Evolutionary conservation across 2,113 vertebrate genomes (phyloP), one percentile per base, ranked within the genome.

Genomic region (Tragelaphus scriptus): DNA sequence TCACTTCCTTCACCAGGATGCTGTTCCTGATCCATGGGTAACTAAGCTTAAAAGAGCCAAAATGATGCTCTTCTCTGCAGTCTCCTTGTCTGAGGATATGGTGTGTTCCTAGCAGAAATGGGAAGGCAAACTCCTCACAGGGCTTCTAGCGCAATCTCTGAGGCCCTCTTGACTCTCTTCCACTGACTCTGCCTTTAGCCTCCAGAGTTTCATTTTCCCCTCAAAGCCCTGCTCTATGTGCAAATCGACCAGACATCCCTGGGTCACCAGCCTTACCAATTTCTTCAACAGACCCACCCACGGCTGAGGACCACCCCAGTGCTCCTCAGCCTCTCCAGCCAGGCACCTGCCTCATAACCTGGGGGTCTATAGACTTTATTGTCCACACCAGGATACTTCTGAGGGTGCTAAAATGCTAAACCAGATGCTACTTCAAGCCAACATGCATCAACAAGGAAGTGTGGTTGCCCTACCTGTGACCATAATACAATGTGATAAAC

Each of bases 361-460:
- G 77, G 61, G 19, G 89, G 51, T 47, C 79, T 91, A 55, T 1
- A 87, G 93, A 85, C 44, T 97, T 98, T 98, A 98, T 63, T 82
- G 95, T 96, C 71, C 88, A 89, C 85, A 91, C 86, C 97, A 98
- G 95, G 94, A 97, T 88, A 95, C 93, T 84, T 93, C n/a, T 6
- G 91, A 97, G 86, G 88, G 94, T 55, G 85, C 90, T 96, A 94
- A 98, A 97, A 96, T 96, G 86, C 85, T 63, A 97, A 97, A 97
- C 96, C 98, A 98, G 97, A 97, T 91, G 98, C 96, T n/a, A 61
- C 93, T 88, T 96, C 93, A 87, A 86, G 91, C 87, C 86, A 91
- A 44, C 94, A 97, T 61, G 85, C 85, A 7, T 97, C 79, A 94
- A 85, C 59, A 82, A 85, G 94, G 82, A 96, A 80, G 82, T 89